Base-by-base conservation (phyloP, 2,797 vertebrate genomes). In the Ceyx erithaca region DNA sequence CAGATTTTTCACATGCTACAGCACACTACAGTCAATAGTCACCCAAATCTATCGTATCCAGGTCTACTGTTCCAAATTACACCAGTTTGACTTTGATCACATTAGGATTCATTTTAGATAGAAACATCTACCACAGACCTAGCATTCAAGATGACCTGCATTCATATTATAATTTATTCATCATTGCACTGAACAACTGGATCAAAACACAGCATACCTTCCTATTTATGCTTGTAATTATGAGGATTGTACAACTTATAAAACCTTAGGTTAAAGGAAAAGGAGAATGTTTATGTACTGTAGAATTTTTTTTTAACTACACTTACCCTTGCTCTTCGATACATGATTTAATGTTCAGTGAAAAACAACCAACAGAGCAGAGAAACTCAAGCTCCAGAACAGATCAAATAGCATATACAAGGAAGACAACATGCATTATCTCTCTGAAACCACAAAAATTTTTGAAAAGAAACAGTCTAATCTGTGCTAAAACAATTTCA, bases 181-280 rank as follows among this genome's bases (percentile, higher is more conserved):
- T 76, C 31, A 62, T 31, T 28, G 31, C 23, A 66, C 18, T 46
- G 55, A 83, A 25, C 22, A 80, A 70, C 55, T 73, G 35, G 45
- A 81, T 84, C 59, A 86, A 84, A 90, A 84, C 23, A 84, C 17
- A 70, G 52, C 49, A 77, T 40, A 91, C 28, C 61, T 90, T 86
- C 68, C 59, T 45, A 57, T 17, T 58, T 82, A 41, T 1, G 2
- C 48, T 45, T 4, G 0, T 41, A 61, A 72, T 73, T 81, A 79
- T 6, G 49, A 85, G 30, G 63, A 59, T 41, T 43, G 18, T 22
- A 80, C 57, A 69, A 61, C 37, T 68, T 61, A 49, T 26, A 87
- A 87, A 91, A 66, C 66, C 49, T 73, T 35, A 87, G 40, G 76
- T 66, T 40, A 77, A 58, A 76, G 14, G 25, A 78, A 92, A 81